Percentiles rank a stretch among this genome's conserved stretches.
These are phyloP conservation scores for Choristoneura rosaceana DNA, from an alignment of 2,888 invertebrate genomes.

Conservation along the genomic window DNA sequence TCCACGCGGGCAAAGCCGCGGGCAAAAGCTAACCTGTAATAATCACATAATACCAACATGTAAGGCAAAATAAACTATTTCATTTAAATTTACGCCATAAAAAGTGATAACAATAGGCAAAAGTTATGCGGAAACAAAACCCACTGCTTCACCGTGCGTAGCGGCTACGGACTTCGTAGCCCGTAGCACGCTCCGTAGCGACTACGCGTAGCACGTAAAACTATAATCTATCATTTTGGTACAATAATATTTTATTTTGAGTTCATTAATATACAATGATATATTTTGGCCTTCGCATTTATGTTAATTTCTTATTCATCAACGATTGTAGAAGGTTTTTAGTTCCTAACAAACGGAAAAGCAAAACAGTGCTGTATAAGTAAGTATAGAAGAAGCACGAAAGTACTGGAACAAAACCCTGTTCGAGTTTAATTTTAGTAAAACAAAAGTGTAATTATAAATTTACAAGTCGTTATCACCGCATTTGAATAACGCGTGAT, in stretches of 20 bases:
- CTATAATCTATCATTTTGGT: not conserved
- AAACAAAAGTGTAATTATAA: not conserved
- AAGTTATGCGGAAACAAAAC: not conserved
- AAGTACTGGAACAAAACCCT: not conserved
- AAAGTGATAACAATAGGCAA: not conserved
- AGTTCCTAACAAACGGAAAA: not conserved
- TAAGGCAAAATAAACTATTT: too few relatives aligned
- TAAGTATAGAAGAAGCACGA: not conserved
- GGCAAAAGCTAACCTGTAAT: too few relatives aligned
- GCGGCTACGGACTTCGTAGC: not conserved
- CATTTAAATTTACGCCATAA: too few relatives aligned
- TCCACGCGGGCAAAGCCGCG: too few relatives aligned
- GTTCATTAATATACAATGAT: too few relatives aligned
- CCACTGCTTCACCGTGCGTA: not conserved
- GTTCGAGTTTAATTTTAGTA: not conserved
- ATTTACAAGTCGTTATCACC: not conserved
- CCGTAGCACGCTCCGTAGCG: conserved; percentile 1
- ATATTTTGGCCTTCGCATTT: too few relatives aligned
- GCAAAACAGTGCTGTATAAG: too few relatives aligned
- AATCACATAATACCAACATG: too few relatives aligned
- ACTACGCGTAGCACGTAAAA: conserved; percentile 3
- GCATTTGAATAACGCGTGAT: not conserved
- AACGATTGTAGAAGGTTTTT: too few relatives aligned
- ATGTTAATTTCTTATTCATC: too few relatives aligned
- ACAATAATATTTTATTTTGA: not conserved